These are phyloP conservation scores for Lordiphosa stackelbergi DNA, from an alignment of 1,140 invertebrate genomes.

Conservation along the genomic window DNA sequence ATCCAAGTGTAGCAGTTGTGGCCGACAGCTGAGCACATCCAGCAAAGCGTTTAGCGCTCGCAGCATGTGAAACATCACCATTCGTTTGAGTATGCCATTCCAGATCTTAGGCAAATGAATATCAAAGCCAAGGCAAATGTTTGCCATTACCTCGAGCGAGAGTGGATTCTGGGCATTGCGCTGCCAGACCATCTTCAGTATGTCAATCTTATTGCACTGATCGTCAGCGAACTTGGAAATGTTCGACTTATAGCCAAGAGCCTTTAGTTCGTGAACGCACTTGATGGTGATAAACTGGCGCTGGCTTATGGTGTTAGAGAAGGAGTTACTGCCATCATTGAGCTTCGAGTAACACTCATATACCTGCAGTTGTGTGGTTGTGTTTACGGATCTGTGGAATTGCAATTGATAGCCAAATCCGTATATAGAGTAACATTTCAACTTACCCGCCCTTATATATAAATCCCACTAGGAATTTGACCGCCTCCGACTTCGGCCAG, in stretches of 20 bases:
- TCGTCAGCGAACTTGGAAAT: constrained; percentile 64
- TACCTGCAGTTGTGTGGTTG: constrained; percentile 71
- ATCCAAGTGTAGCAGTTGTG: constrained; percentile 57
- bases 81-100: constrained; percentile 75
- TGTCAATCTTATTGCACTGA: constrained; percentile 67
- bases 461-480: constrained; percentile 58
- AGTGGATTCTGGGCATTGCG: constrained; percentile 66
- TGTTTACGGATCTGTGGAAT: constrained; percentile 48
- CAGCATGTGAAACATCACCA: constrained; percentile 72
- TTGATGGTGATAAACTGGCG: constrained; percentile 71
- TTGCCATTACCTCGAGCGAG: constrained; percentile 68
- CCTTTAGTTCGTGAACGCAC: constrained; percentile 71
- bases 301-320: constrained; percentile 61
- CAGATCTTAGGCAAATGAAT: constrained; percentile 71
- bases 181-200: constrained; percentile 74
- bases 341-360: constrained; percentile 74
- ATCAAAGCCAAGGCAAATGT: constrained; percentile 73
- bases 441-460: constrained; percentile 68
- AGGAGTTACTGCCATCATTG: constrained; percentile 63
- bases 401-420: not conserved
- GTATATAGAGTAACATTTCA: too few relatives aligned
- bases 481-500: constrained; percentile 58
- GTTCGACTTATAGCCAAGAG: constrained; percentile 71
- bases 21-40: constrained; percentile 64
- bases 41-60: constrained; percentile 61